Conservation (phyloP, 1,140 invertebrate species). For the Scaptomyza montana region DNA sequence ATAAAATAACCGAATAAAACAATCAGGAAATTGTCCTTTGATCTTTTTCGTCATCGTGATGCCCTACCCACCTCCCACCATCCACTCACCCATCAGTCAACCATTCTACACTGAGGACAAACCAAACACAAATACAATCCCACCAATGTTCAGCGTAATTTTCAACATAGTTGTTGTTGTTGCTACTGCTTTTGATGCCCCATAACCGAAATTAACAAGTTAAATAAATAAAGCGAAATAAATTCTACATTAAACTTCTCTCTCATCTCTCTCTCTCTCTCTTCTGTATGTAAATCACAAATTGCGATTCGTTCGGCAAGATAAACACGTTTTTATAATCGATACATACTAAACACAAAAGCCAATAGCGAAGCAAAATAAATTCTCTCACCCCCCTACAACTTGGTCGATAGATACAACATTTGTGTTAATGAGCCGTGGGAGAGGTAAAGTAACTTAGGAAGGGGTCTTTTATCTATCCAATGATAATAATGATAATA, state of each 20-base stretch:
- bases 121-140: slow-evolving; percentile 24
- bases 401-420: too few species aligned
- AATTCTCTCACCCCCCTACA: neutral
- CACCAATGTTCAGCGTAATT: slow-evolving; percentile 30
- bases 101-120: neutral
- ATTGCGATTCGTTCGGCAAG: slow-evolving; percentile 40
- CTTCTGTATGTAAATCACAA: slow-evolving; percentile 1
- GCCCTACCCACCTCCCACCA: neutral
- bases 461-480: too few species aligned
- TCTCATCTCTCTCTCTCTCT: neutral
- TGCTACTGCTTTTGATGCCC: slow-evolving; percentile 53
- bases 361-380: neutral
- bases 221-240: slow-evolving; percentile 59
- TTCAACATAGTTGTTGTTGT: slow-evolving; percentile 32
- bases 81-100: slow-evolving; percentile 1
- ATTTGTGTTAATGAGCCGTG: too few species aligned
- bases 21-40: slow-evolving; percentile 82
- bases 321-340: slow-evolving; percentile 32
- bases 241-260: slow-evolving; percentile 46
- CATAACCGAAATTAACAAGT: slow-evolving; percentile 67
- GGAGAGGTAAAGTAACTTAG: too few species aligned
- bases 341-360: slow-evolving; percentile 29
- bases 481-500: too few species aligned
- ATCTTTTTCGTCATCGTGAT: slow-evolving; percentile 57
- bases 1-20: slow-evolving; percentile 81